A percentile compares a stretch with the other conserved stretches of the same genome.
phyloP scores from a whole-genome alignment of 2,113 vertebrate species.

The Fulmarus glacialis region DNA sequence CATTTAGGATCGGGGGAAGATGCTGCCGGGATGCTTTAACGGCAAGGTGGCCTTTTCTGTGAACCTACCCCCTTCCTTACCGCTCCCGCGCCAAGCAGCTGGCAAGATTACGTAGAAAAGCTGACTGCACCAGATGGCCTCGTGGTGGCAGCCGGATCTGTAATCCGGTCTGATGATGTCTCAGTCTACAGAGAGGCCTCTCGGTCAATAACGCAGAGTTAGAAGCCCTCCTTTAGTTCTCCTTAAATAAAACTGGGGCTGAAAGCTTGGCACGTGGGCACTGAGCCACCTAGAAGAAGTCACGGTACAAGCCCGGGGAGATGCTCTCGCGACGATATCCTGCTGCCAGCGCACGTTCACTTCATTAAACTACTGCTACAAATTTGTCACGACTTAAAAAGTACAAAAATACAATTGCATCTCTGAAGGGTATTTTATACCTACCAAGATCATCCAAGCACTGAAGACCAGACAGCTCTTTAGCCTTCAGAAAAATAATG shows the following conservation, averaged over 20 bases:
- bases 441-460: slow-evolving; percentile 11
- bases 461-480: slow-evolving; percentile 14
- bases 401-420: slow-evolving; percentile 18
- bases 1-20: background rate
- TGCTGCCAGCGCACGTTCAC: background rate
- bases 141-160: background rate
- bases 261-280: background rate
- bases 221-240: background rate
- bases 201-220: background rate
- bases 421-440: slow-evolving; percentile 34
- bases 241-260: background rate
- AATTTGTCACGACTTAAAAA: background rate
- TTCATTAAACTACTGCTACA: background rate
- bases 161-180: background rate
- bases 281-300: background rate
- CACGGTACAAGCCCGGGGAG: fast-evolving
- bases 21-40: background rate
- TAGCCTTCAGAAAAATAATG: background rate
- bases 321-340: fast-evolving
- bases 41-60: background rate
- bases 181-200: background rate
- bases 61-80: background rate
- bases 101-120: background rate
- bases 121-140: background rate
- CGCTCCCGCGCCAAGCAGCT: background rate